A percentile compares a stretch with the other conserved stretches of the same genome.
These are phyloP conservation scores for Hermetia illucens DNA, from an alignment of 1,140 invertebrate genomes.

Conservation along the genomic window DNA sequence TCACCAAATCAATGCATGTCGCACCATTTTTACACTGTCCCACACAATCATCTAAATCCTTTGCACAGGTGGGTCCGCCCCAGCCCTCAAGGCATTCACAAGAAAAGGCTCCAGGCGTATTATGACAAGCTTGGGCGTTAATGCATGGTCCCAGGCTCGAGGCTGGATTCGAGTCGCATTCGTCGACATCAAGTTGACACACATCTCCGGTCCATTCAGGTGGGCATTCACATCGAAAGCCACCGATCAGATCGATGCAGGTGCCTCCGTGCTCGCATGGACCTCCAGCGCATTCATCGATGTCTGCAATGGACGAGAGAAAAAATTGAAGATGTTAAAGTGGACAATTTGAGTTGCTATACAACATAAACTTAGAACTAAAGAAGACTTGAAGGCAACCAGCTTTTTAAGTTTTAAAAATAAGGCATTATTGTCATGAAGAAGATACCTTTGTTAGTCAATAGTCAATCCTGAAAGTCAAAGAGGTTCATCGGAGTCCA, in stretches of 20 bases:
- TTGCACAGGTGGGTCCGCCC: constrained; percentile 72
- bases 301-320: constrained; percentile 34
- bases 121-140: constrained; percentile 65
- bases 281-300: constrained; percentile 70
- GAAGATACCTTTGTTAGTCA: no score
- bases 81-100: constrained; percentile 74
- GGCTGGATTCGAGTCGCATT: constrained; percentile 36
- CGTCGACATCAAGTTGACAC: constrained; percentile 62
- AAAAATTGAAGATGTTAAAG: not conserved
- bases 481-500: no score
- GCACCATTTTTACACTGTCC: constrained; percentile 78
- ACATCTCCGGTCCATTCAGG: constrained; percentile 66
- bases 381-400: no score
- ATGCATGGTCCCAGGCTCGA: constrained; percentile 47
- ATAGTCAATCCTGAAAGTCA: no score
- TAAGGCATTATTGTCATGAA: no score
- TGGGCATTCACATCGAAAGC: constrained; percentile 63
- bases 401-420: no score
- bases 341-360: not conserved
- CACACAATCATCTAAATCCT: constrained; percentile 78
- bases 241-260: constrained; percentile 61
- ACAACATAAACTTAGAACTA: not conserved
- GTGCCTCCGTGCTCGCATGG: constrained; percentile 80
- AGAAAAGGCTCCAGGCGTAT: constrained; percentile 67
- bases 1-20: constrained; percentile 68